Percentiles rank a stretch among this genome's conserved stretches.
These are phyloP conservation scores for Trachelus troglodyta DNA, from an alignment of 2,888 invertebrate genomes.

Conservation along the genomic window DNA sequence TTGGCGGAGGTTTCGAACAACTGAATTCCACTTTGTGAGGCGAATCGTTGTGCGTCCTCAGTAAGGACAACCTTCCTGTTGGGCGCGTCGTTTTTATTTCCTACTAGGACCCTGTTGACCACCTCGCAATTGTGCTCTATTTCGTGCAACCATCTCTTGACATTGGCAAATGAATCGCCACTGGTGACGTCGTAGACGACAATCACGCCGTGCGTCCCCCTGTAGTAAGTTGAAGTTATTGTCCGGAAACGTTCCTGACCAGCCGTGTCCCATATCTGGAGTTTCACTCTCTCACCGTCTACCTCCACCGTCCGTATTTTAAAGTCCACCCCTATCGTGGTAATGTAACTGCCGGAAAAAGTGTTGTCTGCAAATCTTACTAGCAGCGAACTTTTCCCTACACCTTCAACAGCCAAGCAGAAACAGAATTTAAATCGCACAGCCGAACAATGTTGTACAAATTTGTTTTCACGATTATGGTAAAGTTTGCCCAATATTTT, in stretches of 20 bases:
- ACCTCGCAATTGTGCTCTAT: constrained; percentile 99
- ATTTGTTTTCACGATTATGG: not conserved
- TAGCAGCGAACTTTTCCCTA: constrained; percentile 97
- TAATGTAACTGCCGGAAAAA: constrained; percentile 97
- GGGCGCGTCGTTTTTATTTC: constrained; percentile 96
- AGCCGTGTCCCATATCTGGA: constrained; percentile 99
- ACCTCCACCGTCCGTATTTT: constrained; percentile 97
- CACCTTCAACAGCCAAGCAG: constrained; percentile 75
- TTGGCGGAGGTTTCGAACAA: constrained; percentile 99
- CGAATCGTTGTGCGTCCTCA: constrained; percentile 96
- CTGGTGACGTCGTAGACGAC: constrained; percentile 99
- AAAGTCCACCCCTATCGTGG: constrained; percentile 99
- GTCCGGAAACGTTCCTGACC: constrained; percentile 98
- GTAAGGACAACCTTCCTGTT: constrained; percentile 96
- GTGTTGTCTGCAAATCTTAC: constrained; percentile 98
- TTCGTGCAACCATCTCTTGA: constrained; percentile 98
- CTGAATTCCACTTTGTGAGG: constrained; percentile 96
- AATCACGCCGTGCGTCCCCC: constrained; percentile 99
- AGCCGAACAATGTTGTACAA: not conserved
- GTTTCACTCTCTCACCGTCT: constrained; percentile 89
- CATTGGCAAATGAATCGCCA: constrained; percentile 99
- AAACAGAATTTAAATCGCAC: not conserved
- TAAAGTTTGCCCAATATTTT: not conserved
- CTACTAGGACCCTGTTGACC: constrained; percentile 97
- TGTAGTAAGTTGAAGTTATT: constrained; percentile 98